A percentile compares a stretch with the other conserved stretches of the same genome.
Conservation (phyloP, 2,888 invertebrate species). For the Stenolophus ochropezus region DNA sequence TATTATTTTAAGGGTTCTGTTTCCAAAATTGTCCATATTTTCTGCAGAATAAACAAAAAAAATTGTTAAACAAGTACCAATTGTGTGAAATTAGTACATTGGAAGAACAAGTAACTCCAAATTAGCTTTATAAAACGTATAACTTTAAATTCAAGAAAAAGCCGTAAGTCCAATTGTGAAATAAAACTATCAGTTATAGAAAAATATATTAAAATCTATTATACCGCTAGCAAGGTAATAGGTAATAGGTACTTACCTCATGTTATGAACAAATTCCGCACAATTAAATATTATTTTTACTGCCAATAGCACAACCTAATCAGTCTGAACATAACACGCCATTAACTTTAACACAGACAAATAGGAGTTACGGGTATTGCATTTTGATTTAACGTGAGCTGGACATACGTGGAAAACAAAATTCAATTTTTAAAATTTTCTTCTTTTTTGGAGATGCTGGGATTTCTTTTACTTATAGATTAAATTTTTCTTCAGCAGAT, state of each 20-base stretch:
- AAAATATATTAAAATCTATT: background rate
- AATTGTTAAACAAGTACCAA: background rate
- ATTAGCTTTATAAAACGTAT: background rate
- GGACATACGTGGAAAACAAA: background rate
- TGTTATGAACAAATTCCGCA: background rate
- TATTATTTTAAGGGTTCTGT: no score
- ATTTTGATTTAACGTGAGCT: background rate
- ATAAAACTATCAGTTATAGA: background rate
- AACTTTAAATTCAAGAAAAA: background rate
- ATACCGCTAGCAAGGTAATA: background rate
- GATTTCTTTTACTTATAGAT: background rate
- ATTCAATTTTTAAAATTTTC: background rate
- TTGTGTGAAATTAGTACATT: background rate
- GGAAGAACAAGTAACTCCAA: background rate
- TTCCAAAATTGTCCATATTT: background rate
- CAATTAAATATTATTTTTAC: background rate
- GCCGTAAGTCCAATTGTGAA: background rate
- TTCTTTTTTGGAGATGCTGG: background rate
- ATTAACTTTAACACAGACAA: background rate
- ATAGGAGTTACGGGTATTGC: background rate
- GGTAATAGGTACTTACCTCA: background rate
- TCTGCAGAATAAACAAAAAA: background rate
- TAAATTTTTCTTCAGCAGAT: background rate
- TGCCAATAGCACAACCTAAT: background rate
- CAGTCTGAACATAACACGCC: background rate